Evolutionary conservation across 2,113 vertebrate species (phyloP).

Genomic region (Oplegnathus fasciatus): DNA sequence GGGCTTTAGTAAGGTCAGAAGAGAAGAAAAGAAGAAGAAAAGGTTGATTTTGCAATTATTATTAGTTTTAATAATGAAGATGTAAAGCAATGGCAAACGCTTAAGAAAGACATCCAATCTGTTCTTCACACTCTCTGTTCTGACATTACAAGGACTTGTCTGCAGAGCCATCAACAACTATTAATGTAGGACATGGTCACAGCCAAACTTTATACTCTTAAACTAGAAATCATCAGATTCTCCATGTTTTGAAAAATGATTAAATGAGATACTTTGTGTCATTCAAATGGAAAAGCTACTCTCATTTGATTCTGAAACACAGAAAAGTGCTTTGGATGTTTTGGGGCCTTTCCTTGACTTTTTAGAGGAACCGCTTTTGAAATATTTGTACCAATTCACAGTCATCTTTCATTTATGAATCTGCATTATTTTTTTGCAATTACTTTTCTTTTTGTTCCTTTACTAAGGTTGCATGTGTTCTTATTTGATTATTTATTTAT

Average conservation of each 20-base stretch:
- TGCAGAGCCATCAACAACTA: neutral
- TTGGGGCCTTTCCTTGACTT: neutral
- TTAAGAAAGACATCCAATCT: neutral
- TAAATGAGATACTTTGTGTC: too few relatives aligned
- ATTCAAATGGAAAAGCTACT: neutral
- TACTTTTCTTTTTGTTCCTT: neutral
- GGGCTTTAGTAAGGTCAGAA: neutral
- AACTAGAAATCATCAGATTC: neutral
- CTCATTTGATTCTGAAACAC: constrained; percentile 1
- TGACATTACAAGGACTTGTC: neutral
- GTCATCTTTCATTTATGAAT: constrained; percentile 21
- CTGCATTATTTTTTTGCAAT: too few relatives aligned
- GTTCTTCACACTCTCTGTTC: neutral
- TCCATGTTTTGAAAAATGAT: neutral
- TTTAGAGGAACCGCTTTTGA: neutral
- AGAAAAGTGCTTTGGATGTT: neutral
- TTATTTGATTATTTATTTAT: neutral
- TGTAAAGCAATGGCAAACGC: neutral
- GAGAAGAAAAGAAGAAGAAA: neutral
- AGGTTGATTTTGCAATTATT: neutral
- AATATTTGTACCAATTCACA: constrained; percentile 5
- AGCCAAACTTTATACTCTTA: neutral
- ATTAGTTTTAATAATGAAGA: neutral
- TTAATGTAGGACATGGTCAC: neutral
- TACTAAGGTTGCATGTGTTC: neutral